Conservation (phyloP, 2,797 vertebrate genomes). For the Crypturellus tataupa region DNA sequence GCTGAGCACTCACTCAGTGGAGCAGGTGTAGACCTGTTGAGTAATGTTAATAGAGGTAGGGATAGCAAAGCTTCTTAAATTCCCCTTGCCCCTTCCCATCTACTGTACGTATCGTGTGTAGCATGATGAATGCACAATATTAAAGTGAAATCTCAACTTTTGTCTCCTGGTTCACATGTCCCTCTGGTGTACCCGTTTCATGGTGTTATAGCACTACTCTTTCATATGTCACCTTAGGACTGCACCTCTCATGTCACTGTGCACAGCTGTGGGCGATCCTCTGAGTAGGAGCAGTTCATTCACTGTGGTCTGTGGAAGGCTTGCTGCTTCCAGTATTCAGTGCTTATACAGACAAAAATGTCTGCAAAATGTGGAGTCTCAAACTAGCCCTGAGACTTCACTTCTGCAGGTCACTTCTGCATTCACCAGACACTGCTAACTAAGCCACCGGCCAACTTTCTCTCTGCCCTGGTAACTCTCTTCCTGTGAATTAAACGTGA, state of each 20-base stretch:
- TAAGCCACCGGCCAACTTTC: not conserved
- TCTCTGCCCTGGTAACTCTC: not conserved
- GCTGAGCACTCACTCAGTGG: rapidly evolving
- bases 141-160: not conserved
- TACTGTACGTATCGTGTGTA: rapidly evolving
- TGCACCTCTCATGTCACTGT: rapidly evolving
- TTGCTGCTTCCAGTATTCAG: not conserved
- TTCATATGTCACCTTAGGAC: not conserved
- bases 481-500: not conserved
- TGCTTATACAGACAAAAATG: not conserved
- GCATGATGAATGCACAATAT: not conserved
- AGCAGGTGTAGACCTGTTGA: not conserved
- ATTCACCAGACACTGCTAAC: not conserved
- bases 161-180: rapidly evolving
- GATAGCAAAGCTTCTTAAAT: not conserved
- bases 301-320: rapidly evolving
- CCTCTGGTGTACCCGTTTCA: rapidly evolving
- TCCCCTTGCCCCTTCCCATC: not conserved
- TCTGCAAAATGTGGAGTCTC: not conserved
- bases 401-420: not conserved
- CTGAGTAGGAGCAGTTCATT: not conserved
- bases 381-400: not conserved
- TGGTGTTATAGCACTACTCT: rapidly evolving
- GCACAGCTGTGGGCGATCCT: not conserved
- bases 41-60: not conserved